Conservation (phyloP, 2,797 vertebrate genomes). For the Aplochiton taeniatus region DNA sequence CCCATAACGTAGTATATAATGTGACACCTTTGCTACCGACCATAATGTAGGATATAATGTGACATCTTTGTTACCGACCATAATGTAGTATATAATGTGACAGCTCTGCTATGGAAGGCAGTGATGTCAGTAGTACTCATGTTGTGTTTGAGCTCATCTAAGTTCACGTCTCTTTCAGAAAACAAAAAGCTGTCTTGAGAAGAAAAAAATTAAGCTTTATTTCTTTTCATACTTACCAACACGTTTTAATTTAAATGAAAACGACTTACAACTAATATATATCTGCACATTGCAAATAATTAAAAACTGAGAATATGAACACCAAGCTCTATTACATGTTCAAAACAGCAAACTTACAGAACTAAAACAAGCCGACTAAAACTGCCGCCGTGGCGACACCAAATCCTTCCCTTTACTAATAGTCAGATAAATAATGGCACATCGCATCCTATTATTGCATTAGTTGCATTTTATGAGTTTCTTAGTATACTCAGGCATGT, state of each 20-base stretch:
- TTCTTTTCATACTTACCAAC: conserved; percentile 70
- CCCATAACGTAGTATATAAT: too few species aligned
- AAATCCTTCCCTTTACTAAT: too few species aligned
- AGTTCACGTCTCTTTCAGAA: too few species aligned
- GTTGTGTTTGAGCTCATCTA: too few species aligned
- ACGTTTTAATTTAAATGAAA: conserved; percentile 73
- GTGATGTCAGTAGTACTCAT: too few species aligned
- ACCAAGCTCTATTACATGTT: conserved; percentile 59
- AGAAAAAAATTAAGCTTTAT: conserved; percentile 75
- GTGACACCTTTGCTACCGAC: too few species aligned
- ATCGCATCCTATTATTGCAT: conserved; percentile 78
- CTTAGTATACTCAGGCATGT: conserved; percentile 61
- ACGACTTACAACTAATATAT: conserved; percentile 74
- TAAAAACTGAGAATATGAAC: conserved; percentile 62
- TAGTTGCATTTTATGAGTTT: conserved; percentile 64
- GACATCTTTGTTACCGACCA: too few species aligned
- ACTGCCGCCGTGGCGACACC: conserved; percentile 23
- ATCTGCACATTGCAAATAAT: conserved; percentile 75
- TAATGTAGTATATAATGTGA: too few species aligned
- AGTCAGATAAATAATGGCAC: conserved; percentile 72
- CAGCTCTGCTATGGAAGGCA: too few species aligned
- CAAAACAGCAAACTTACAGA: conserved; percentile 64
- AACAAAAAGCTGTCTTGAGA: conserved; percentile 56
- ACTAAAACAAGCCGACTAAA: conserved; percentile 39
- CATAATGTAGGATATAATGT: too few species aligned